phyloP scores from a whole-genome alignment of 2,797 vertebrate genomes.

The Urosaurus nigricauda region DNA sequence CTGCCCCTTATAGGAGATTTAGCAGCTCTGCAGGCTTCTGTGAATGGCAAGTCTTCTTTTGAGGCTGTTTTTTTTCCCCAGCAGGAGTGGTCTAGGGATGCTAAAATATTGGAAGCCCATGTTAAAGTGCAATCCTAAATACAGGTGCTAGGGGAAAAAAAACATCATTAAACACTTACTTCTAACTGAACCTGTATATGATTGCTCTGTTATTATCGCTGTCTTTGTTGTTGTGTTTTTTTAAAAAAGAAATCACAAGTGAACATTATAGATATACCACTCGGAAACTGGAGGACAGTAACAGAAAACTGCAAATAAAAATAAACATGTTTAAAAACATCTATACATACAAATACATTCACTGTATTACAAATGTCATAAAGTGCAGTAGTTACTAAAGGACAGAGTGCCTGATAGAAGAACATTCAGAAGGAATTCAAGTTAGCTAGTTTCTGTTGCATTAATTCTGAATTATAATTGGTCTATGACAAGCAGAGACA shows the following conservation, averaged over 20 bases:
- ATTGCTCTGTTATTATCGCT: background rate
- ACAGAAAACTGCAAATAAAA: conserved; percentile 46
- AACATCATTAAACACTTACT: background rate
- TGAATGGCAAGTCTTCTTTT: too few species aligned
- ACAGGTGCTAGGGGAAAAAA: background rate
- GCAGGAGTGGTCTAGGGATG: background rate
- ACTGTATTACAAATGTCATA: conserved; percentile 6
- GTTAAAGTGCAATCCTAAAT: background rate
- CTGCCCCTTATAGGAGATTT: too few species aligned
- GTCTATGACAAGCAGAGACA: conserved; percentile 49
- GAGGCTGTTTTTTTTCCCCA: background rate
- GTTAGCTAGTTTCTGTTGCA: conserved; percentile 47
- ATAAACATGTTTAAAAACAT: conserved; percentile 29
- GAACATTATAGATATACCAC: background rate
- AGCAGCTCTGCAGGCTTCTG: too few species aligned
- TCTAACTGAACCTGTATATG: background rate
- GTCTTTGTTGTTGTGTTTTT: background rate
- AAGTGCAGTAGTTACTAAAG: conserved; percentile 31
- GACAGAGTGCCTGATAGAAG: conserved; percentile 27
- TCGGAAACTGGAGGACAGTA: background rate
- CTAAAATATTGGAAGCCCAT: background rate
- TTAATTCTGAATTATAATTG: conserved; percentile 60
- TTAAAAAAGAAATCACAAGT: background rate
- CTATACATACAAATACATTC: conserved; percentile 17
- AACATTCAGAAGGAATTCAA: conserved; percentile 25